These are phyloP conservation scores for Hermaeophaga mercurialis DNA, from an alignment of 2,888 invertebrate species.

Conservation along the genomic window DNA sequence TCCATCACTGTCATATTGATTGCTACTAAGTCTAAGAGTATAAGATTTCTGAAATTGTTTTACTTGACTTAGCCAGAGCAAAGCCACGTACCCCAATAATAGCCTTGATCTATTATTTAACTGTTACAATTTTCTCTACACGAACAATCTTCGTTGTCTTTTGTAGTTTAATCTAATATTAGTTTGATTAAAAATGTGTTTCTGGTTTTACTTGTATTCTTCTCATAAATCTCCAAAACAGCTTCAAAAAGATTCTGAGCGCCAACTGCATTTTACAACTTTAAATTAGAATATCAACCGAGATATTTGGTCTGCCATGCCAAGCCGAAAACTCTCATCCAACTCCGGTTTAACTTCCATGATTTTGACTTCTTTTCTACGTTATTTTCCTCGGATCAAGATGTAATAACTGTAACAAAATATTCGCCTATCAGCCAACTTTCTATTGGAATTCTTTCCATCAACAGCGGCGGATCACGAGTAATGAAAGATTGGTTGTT, in stretches of 20 bases:
- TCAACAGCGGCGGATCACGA: neutral
- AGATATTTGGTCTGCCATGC: slow-evolving; percentile 37
- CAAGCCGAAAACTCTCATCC: slow-evolving; percentile 27
- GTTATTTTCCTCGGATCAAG: slow-evolving; percentile 45
- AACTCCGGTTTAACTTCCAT: slow-evolving; percentile 29
- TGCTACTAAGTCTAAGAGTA: too few species aligned
- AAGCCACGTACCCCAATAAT: too few species aligned
- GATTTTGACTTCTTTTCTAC: slow-evolving; percentile 32
- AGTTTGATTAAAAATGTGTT: too few species aligned
- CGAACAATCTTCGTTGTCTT: too few species aligned
- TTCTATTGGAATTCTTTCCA: slow-evolving; percentile 44
- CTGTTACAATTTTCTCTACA: too few species aligned
- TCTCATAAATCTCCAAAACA: slow-evolving; percentile 39
- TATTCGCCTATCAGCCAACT: slow-evolving; percentile 43
- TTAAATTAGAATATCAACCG: slow-evolving; percentile 46
- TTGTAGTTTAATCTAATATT: too few species aligned
- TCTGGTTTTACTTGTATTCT: too few species aligned
- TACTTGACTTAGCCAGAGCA: too few species aligned
- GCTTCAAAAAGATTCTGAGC: slow-evolving; percentile 40
- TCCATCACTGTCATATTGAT: too few species aligned
- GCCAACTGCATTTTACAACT: slow-evolving; percentile 44
- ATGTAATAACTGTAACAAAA: slow-evolving; percentile 47
- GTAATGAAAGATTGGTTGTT: too few species aligned
- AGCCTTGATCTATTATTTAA: too few species aligned
- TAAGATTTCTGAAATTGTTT: too few species aligned